Base-by-base conservation (phyloP, 2,888 invertebrate species). In the Oxyteleia sp. region DNA sequence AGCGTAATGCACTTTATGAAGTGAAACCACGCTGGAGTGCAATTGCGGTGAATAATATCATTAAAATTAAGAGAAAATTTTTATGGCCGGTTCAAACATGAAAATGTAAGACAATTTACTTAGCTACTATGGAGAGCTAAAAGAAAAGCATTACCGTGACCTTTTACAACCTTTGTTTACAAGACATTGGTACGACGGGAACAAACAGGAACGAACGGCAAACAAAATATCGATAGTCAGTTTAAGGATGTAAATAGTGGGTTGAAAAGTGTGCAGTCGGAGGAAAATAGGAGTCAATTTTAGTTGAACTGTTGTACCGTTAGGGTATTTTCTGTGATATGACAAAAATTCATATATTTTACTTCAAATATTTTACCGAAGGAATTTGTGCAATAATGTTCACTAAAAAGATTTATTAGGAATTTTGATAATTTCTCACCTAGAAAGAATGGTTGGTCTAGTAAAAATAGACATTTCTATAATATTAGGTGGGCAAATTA, bases 1-100 rank as follows among this genome's bases (percentile, higher is more conserved):
- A 74, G 15, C 43, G 51, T 69, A 63, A 81, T 74, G 38, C 68
- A 74, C 64, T 59, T 72, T 68, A 81, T 47, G 49, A 47, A 61
- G 45, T 23, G 51, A 18, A 29, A 32, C 32, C 11, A 26, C 16
- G 29, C 8, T 11, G 13, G 23, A 66, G 57, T 61, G 61, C 49
- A 35, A 68, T 68, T 68, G 43, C 51, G 55, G 51, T 71, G 47
- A 55, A 69, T 64, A 79, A 80, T 51, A 26, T 16, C 66, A 72
- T 66, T 66, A 72, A 66, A 72, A 80, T 80, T 64, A 72, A 64
- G 55, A 41, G 32, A 23, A 59, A 47, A 49, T 53, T 68, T 53
- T 68, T 35, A 76, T 29, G 38, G 35, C 5, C 49, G 29, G 10
- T 23, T 10, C 29, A 8, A 15, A 29, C 47, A 32, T 3, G n/a